phyloP scores from a whole-genome alignment of 2,797 vertebrate genomes.

The Margarornis squamiger region DNA sequence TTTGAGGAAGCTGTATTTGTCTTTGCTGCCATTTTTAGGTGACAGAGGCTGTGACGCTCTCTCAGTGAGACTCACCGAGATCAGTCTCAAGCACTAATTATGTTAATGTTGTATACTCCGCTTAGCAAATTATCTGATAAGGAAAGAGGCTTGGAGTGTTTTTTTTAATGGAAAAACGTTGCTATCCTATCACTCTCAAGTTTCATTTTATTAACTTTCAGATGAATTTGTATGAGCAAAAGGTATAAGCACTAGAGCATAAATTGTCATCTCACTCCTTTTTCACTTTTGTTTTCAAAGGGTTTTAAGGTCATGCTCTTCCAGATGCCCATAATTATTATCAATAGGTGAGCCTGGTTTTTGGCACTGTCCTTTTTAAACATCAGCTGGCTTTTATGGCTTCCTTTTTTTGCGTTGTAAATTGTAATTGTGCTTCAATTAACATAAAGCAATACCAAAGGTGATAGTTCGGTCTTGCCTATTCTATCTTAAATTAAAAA shows the following conservation, averaged over 20 bases:
- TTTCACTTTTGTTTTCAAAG: neutral
- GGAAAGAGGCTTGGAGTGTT: neutral
- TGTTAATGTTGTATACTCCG: conserved; percentile 1
- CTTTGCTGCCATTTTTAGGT: neutral
- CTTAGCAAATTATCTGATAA: conserved; percentile 27
- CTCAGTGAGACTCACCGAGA: neutral
- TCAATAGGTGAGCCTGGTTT: neutral
- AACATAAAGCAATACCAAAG: neutral
- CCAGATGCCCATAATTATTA: neutral
- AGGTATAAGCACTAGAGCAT: neutral
- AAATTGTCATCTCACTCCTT: neutral
- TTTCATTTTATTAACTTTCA: conserved; percentile 49
- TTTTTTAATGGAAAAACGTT: conserved; percentile 30
- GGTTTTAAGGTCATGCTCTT: neutral
- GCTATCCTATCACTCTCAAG: neutral
- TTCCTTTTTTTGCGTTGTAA: neutral
- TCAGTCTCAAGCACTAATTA: conserved; percentile 9
- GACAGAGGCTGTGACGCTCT: neutral
- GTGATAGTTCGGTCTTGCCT: neutral
- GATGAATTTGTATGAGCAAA: conserved; percentile 18
- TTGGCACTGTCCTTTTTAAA: neutral
- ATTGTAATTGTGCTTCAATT: neutral
- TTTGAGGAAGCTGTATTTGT: neutral
- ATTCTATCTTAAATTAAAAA: conserved; percentile 8
- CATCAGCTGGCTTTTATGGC: neutral